Evolutionary conservation across 2,797 vertebrate species (phyloP), one percentile per base, ranked within the genome.

Genomic region (Molossus alvarezi): DNA sequence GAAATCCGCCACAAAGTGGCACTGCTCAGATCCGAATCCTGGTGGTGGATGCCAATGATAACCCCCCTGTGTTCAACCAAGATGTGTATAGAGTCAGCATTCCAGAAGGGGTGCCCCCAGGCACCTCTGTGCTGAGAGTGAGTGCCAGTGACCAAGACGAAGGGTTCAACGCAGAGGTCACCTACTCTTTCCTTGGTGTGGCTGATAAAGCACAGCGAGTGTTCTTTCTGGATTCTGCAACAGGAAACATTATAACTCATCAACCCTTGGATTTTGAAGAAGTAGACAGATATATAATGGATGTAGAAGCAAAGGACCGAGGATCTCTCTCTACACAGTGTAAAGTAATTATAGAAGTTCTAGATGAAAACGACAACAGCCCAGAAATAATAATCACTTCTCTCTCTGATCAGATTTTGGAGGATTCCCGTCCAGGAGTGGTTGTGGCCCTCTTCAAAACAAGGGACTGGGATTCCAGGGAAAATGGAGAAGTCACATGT

Each of bases 361-460:
- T 97, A 33, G 99, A 99, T 14, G 96, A 98, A 12, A 99, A 99
- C 7, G 99, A 99, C 88, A 99, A 99, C 55, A 91, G 9, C 0
- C 99, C 99, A 57, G 87, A 98, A 1, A 92, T 99, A 75, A 98
- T 96, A 0, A 80, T 99, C 33, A 98, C 98, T 57, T 99, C 99
- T 2, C 73, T 99, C 1, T 97, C 97, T 0, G 98, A 98, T 3
- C 96, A 98, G 0, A 86, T 99, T 85, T 96, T 98, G 1, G 99
- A 99, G 51, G 96, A 99, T 33, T 91, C 97, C 0, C 2, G 18
- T 1, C 76, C 97, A 0, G 98, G 98, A 5, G 99, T 98, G 3
- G 98, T 98, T 0, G 97, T 99, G 33, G 99, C 98, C 6, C 97
- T 99, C 14, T 98, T 99, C 25, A 99, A 98, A 81, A 98, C 98